Evolutionary conservation across 2,797 vertebrate species (phyloP), one percentile per base, ranked within the genome.

Genomic region (Varecia variegata): DNA sequence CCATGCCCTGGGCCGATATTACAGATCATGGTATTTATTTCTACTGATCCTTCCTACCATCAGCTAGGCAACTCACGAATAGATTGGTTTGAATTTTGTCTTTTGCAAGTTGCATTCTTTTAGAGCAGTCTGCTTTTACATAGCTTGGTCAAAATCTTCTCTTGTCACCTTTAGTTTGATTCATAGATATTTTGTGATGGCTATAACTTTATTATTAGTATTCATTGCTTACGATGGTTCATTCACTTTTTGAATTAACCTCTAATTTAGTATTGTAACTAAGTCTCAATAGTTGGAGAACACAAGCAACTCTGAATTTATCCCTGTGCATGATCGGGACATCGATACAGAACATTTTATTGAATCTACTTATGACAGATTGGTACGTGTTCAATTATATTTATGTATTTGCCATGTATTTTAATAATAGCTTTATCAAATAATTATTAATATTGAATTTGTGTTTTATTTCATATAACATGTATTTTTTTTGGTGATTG

Each of bases 401-500:
- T 81, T 68, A 81, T 18, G 43, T 81, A n/a, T 58, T 85, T 25
- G 67, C 20, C 93, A 60, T 58, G 43, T 12, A 58, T 76, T 88
- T 76, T 74, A 70, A 65, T 67, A 35, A 71, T 20, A 43, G 2
- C 8, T 65, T 81, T 84, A 67, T 40, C 32, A 95, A 77, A 81
- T 86, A 71, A 21, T 80, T 82, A 77, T 83, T 89, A 89, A 83
- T 73, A 90, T 23, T 77, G n/a, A 67, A 83, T 90, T 76, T 93
- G 13, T 58, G 25, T 82, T 90, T 83, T 88, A 83, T 93, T 93
- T 60, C 38, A 77, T 10, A 45, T 52, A 45, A 21, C 50, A 27
- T 27, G 90, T n/a, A 60, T 21, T 82, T 77, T 58, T 58, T 38
- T 18, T 32, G 47, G 13, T 7, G 60, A 43, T 56, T 73, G 25